Conservation (phyloP, 2,113 vertebrate genomes). For the Cygnus buccinator region DNA sequence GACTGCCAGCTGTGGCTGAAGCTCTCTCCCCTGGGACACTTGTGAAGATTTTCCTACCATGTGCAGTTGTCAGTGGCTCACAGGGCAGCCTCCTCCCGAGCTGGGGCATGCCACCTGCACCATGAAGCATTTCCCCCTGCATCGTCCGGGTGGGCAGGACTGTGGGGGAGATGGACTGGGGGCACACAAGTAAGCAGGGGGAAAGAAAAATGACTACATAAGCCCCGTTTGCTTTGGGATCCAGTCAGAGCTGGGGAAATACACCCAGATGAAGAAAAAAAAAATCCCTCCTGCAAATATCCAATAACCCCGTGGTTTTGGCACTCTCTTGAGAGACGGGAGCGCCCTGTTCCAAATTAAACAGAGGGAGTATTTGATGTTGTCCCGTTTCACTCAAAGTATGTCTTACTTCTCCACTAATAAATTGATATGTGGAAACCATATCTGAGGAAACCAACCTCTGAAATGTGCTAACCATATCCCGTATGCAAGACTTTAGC, state of each 20-base stretch:
- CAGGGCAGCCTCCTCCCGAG: not conserved
- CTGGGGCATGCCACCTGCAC: not conserved
- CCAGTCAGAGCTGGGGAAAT: not conserved
- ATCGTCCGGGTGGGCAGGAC: accelerated
- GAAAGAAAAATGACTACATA: not conserved
- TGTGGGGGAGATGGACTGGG: not conserved
- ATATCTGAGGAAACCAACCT: not conserved
- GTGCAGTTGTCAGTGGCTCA: not conserved
- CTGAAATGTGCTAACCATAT: not conserved
- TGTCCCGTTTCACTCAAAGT: not conserved
- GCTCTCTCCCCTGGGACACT: not conserved
- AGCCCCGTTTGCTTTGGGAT: constrained; percentile 3
- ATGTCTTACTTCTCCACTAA: not conserved
- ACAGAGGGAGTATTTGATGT: constrained; percentile 8
- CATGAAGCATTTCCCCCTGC: not conserved
- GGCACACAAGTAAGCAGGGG: not conserved
- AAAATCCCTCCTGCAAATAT: not conserved
- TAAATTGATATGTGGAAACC: not conserved
- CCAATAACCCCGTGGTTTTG: not conserved
- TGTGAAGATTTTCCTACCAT: not conserved
- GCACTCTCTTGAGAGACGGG: not conserved
- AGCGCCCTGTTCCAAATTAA: constrained; percentile 22
- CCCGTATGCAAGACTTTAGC: not conserved
- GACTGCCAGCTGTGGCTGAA: not conserved
- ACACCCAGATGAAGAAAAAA: not conserved